Base-by-base conservation (phyloP, 2,888 invertebrate genomes). In the Pristionchus mayeri region DNA sequence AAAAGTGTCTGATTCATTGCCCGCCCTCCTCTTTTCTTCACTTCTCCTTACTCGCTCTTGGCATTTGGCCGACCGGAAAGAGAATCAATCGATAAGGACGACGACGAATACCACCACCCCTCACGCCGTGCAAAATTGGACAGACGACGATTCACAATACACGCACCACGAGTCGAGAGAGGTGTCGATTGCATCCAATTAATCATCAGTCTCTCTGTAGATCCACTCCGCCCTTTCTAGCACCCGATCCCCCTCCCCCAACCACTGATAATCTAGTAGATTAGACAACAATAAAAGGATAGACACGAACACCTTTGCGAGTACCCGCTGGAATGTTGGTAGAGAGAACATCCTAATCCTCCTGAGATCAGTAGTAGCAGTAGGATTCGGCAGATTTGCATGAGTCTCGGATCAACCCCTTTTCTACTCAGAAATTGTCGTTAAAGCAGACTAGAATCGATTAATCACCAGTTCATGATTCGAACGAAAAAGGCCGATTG, bases 51-150 rank as follows among this genome's bases (percentile, higher is more conserved):
- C 71, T 44, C 40, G 40, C 40, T 44, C 40, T 27, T 71, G 71
- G 71, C 71, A 71, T 71, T 71, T 71, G 24, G 71, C 60, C 60
- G 60, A 60, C 60, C 63, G 63, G 71, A 71, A 71, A 44, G 71
- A 9, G 71, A 24, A 71, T 71, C 40, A 40, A 71, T 71, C 24
- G 40, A 71, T 71, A 18, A 13, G n/a, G 18, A 67, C 21, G 67
- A n/a, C 71, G 71, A 44, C 71, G 71, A 71, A 44, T 71, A 40
- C 71, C 24, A 34, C 40, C 9, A 0, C 7, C 21, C 34, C 44
- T n/a, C 71, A 71, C 71, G 37, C 71, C n/a, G n/a, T 71, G 37
- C 37, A 44, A 71, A 40, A 11, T 44, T 40, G 13, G 67, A 40
- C 71, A 44, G 71, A 18, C 40, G 71, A 71, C 71, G 71, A 44